These are phyloP conservation scores for Hippocampus mohnikei DNA, from an alignment of 2,113 vertebrate genomes.

Conservation along the genomic window DNA sequence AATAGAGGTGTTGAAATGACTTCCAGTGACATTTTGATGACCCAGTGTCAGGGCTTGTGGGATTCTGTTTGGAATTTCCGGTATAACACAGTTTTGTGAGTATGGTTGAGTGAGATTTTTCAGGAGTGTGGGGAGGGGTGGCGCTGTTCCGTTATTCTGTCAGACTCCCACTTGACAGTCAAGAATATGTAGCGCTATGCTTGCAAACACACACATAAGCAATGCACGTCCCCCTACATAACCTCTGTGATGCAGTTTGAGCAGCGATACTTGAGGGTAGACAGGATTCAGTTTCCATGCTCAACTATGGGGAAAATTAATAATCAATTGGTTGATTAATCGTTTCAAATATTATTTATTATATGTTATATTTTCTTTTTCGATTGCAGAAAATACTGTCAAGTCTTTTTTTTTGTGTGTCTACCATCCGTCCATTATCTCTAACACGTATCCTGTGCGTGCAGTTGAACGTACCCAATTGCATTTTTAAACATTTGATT, in stretches of 20 bases:
- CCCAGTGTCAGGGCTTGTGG: not conserved
- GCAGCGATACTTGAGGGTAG: constrained; percentile 36
- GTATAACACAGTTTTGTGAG: constrained; percentile 19
- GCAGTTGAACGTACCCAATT: not conserved
- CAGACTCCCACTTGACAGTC: constrained; percentile 58
- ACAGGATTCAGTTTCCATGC: too few species aligned
- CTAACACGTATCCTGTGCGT: not conserved
- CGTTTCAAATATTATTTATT: too few species aligned
- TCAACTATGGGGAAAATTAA: too few species aligned
- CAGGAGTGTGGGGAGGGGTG: constrained; percentile 10
- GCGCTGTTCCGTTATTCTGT: constrained; percentile 44
- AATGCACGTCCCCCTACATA: constrained; percentile 19
- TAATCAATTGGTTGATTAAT: too few species aligned
- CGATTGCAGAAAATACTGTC: too few species aligned
- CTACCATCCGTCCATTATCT: not conserved
- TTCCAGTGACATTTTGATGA: constrained; percentile 1
- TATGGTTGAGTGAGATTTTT: constrained; percentile 5
- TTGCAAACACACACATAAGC: constrained; percentile 24
- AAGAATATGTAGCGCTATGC: constrained; percentile 36
- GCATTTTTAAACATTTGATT: constrained; percentile 8
- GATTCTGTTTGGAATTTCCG: constrained; percentile 35
- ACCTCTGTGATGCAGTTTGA: constrained; percentile 31
- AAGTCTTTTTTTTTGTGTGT: too few species aligned
- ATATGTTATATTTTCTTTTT: too few species aligned
- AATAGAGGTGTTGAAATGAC: constrained; percentile 4